A percentile compares a stretch with the other conserved stretches of the same genome.
phyloP scores from a whole-genome alignment of 2,797 vertebrate species.

The Halcyon smyrnensis region DNA sequence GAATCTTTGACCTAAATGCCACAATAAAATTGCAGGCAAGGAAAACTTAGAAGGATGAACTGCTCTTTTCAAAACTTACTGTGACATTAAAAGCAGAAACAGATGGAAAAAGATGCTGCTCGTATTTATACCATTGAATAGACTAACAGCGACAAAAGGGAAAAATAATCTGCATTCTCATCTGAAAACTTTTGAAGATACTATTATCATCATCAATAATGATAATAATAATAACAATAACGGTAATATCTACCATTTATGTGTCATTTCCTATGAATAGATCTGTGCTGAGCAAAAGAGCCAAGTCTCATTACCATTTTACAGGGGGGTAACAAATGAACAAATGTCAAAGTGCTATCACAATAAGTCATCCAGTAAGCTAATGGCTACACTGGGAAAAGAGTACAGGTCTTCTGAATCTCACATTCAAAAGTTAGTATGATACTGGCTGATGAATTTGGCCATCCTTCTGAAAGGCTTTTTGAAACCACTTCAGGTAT shows the following conservation, averaged over 20 bases:
- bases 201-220: neutral
- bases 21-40: neutral
- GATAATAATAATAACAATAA: neutral
- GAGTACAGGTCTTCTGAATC: neutral
- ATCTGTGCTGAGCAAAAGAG: neutral
- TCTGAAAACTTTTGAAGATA: neutral
- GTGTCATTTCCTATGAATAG: neutral
- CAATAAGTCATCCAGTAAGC: neutral
- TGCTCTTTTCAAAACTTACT: neutral
- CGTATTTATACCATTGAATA: neutral
- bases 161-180: neutral
- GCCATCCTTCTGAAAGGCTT: neutral
- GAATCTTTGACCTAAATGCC: neutral
- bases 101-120: neutral
- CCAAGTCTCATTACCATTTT: neutral
- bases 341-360: neutral
- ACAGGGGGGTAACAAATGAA: neutral
- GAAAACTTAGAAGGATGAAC: neutral
- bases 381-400: neutral
- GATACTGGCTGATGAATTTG: neutral
- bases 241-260: neutral
- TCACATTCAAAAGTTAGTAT: neutral
- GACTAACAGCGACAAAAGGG: neutral
- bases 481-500: neutral
- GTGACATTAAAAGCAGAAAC: neutral